phyloP scores from a whole-genome alignment of 2,888 invertebrate genomes.

The Resseliella maxima region DNA sequence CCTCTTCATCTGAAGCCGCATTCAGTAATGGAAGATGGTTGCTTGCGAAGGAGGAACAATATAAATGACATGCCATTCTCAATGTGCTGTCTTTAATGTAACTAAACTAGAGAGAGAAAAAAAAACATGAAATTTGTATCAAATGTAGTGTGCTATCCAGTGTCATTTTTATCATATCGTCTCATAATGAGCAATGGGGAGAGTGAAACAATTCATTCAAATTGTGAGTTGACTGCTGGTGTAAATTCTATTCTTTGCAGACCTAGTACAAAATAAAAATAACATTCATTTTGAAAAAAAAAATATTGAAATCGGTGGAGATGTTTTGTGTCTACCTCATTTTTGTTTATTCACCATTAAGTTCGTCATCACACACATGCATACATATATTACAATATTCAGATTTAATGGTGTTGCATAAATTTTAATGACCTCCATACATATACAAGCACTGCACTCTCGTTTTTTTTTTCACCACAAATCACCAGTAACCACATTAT shows the following conservation, averaged over 20 bases:
- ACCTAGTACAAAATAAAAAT: background rate
- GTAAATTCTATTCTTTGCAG: background rate
- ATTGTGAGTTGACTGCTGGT: background rate
- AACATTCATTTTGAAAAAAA: background rate
- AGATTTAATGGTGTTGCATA: slow-evolving; percentile 53
- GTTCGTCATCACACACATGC: slow-evolving; percentile 43
- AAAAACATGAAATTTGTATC: slow-evolving; percentile 12
- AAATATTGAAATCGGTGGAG: slow-evolving; percentile 15
- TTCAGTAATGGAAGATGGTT: background rate
- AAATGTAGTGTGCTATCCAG: slow-evolving; percentile 32
- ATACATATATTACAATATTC: slow-evolving; percentile 2
- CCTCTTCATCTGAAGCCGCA: background rate
- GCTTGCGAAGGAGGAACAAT: background rate
- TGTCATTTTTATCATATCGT: slow-evolving; percentile 21
- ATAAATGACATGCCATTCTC: slow-evolving; percentile 53
- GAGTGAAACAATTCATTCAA: slow-evolving; percentile 22
- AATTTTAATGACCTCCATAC: slow-evolving; percentile 49
- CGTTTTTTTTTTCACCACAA: background rate
- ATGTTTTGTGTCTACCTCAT: slow-evolving; percentile 29
- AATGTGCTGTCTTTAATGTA: background rate
- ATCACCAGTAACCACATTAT: slow-evolving; percentile 45
- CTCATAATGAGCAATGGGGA: background rate
- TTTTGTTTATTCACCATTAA: slow-evolving; percentile 54
- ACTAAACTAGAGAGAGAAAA: background rate
- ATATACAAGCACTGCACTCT: background rate